A percentile compares a stretch with the other conserved stretches of the same genome.
Conservation (phyloP, 2,113 vertebrate genomes). For the Glaucomys volans region DNA sequence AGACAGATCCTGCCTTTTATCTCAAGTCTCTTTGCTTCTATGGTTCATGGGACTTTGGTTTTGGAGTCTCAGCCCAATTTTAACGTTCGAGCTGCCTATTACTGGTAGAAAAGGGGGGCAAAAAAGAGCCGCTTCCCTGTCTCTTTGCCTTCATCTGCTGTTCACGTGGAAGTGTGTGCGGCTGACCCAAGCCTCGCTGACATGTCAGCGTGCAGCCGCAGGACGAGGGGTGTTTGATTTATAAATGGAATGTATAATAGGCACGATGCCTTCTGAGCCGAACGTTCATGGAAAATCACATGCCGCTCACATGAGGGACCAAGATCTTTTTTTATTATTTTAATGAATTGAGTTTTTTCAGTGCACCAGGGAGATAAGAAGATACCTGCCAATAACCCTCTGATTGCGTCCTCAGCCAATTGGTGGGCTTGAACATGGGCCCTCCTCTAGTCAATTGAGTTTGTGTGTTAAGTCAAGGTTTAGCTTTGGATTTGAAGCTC, state of each 20-base stretch:
- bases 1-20: slow-evolving; percentile 78
- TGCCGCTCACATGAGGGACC: slow-evolving; percentile 87
- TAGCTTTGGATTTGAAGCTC: slow-evolving; percentile 76
- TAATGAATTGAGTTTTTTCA: slow-evolving; percentile 88
- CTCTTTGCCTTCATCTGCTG: slow-evolving; percentile 87
- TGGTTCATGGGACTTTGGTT: slow-evolving; percentile 87
- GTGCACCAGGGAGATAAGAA: slow-evolving; percentile 87
- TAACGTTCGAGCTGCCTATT: slow-evolving; percentile 86
- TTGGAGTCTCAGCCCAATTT: slow-evolving; percentile 87
- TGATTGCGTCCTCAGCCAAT: slow-evolving; percentile 84
- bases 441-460: slow-evolving; percentile 73
- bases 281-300: slow-evolving; percentile 87
- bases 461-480: slow-evolving; percentile 80
- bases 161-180: slow-evolving; percentile 86
- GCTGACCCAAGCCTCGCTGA: slow-evolving; percentile 88
- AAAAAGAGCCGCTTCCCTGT: slow-evolving; percentile 83
- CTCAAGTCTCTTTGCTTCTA: slow-evolving; percentile 84
- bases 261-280: slow-evolving; percentile 87
- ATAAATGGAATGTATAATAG: slow-evolving; percentile 89
- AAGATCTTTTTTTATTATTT: slow-evolving; percentile 89
- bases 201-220: slow-evolving; percentile 89
- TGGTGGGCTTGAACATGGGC: slow-evolving; percentile 82
- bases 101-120: slow-evolving; percentile 84
- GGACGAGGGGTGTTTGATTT: slow-evolving; percentile 88
- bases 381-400: slow-evolving; percentile 86